phyloP scores from a whole-genome alignment of 1,140 invertebrate genomes.

The Euwallacea similis region DNA sequence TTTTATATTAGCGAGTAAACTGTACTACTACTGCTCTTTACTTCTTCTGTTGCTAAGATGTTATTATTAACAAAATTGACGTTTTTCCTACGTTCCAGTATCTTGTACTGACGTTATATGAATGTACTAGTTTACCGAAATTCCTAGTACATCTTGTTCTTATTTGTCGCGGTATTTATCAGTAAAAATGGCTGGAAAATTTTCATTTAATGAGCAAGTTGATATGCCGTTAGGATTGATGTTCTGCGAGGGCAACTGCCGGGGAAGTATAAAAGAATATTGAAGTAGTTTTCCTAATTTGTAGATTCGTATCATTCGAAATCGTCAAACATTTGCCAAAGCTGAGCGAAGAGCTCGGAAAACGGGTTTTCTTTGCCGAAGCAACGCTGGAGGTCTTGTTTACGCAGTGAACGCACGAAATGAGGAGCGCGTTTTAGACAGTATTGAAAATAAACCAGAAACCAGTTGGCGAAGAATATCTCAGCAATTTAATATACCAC shows the following conservation, averaged over 20 bases:
- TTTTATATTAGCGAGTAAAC: no score
- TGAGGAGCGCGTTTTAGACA: constrained; percentile 12
- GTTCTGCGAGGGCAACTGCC: constrained; percentile 7
- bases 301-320: no score
- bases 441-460: constrained; percentile 17
- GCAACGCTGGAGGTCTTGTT: constrained; percentile 7
- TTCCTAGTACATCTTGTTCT: no score
- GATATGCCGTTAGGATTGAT: neutral
- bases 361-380: constrained; percentile 11
- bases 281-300: constrained; percentile 3
- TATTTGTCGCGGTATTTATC: neutral
- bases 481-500: constrained; percentile 19
- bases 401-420: constrained; percentile 25
- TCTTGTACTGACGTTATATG: no score
- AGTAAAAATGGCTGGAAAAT: constrained; percentile 8
- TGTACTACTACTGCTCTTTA: no score
- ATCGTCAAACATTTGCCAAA: constrained; percentile 11
- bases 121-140: no score
- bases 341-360: constrained; percentile 6
- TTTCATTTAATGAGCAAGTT: constrained; percentile 6
- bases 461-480: constrained; percentile 23
- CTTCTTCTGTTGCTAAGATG: no score
- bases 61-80: no score
- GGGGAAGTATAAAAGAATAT: neutral
- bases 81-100: no score